Conservation (phyloP, 2,888 invertebrate genomes). For the Phrixothrix hirtus region DNA sequence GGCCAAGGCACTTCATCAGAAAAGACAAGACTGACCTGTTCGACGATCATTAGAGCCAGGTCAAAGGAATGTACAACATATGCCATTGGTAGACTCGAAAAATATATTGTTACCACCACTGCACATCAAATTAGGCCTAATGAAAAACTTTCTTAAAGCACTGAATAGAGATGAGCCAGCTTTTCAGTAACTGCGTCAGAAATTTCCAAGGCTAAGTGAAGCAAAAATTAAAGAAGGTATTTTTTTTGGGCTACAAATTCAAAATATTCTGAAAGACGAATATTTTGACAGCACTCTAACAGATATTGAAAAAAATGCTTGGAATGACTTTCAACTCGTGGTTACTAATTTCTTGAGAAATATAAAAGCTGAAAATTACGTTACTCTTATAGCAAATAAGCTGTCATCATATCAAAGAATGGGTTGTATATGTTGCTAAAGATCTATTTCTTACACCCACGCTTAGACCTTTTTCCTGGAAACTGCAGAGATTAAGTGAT, state of each 20-base stretch:
- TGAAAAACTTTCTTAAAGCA: conserved; percentile 4
- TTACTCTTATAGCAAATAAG: not conserved
- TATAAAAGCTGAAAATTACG: not conserved
- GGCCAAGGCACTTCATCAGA: not conserved
- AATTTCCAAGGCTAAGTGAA: conserved; percentile 5
- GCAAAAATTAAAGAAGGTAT: conserved; percentile 8
- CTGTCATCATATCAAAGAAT: conserved; percentile 16
- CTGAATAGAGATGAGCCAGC: not conserved
- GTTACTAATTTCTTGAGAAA: not conserved
- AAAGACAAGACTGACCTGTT: not conserved
- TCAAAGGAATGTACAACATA: not conserved
- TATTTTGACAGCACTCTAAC: conserved; percentile 1
- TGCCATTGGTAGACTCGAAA: not conserved
- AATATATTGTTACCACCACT: not conserved
- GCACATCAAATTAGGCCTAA: conserved; percentile 4
- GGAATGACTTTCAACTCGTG: not conserved
- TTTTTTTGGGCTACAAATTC: conserved; percentile 3
- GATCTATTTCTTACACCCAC: conserved; percentile 40
- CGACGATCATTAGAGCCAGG: not conserved
- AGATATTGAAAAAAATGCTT: conserved; percentile 21
- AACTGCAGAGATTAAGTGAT: conserved; percentile 41
- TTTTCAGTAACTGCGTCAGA: not conserved
- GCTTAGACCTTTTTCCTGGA: conserved; percentile 44
- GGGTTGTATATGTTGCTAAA: conserved; percentile 41
- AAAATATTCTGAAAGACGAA: conserved; percentile 30